These are phyloP conservation scores for Amorpha juglandis DNA, from an alignment of 2,888 invertebrate species.

Conservation along the genomic window DNA sequence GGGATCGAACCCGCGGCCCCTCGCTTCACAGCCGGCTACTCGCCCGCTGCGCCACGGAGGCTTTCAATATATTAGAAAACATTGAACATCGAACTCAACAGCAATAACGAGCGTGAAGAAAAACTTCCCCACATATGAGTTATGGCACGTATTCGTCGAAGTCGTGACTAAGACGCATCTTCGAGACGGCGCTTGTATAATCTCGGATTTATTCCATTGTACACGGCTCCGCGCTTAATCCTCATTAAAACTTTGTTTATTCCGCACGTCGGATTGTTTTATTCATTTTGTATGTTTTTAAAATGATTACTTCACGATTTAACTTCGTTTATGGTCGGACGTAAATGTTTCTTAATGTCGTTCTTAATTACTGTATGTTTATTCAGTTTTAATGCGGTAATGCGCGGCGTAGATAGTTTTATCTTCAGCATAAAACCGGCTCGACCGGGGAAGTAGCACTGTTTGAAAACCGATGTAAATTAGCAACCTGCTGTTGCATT, in stretches of 20 bases:
- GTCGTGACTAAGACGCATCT: slow-evolving; percentile 19
- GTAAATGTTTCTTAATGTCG: not conserved
- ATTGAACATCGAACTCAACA: not conserved
- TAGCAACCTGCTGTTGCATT: too few relatives aligned
- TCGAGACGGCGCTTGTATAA: slow-evolving; percentile 17
- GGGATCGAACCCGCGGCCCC: too few relatives aligned
- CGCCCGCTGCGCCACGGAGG: too few relatives aligned
- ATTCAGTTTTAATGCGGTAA: not conserved
- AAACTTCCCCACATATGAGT: slow-evolving; percentile 26
- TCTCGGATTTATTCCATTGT: slow-evolving; percentile 23
- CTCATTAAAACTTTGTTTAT: slow-evolving; percentile 27
- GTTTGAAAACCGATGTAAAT: too few relatives aligned
- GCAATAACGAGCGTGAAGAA: not conserved
- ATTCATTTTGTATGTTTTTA: slow-evolving; percentile 3
- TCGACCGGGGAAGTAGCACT: too few relatives aligned
- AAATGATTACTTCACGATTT: not conserved
- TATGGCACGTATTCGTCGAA: slow-evolving; percentile 24
- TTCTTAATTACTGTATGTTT: not conserved
- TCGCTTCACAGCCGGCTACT: too few relatives aligned
- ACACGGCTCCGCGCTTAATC: slow-evolving; percentile 21
- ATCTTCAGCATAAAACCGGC: too few relatives aligned
- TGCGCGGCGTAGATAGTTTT: too few relatives aligned
- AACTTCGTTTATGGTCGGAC: slow-evolving; percentile 1
- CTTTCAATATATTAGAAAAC: not conserved
- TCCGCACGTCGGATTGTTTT: not conserved